Conservation (phyloP, 2,113 vertebrate species). For the Ibidorhyncha struthersii region DNA sequence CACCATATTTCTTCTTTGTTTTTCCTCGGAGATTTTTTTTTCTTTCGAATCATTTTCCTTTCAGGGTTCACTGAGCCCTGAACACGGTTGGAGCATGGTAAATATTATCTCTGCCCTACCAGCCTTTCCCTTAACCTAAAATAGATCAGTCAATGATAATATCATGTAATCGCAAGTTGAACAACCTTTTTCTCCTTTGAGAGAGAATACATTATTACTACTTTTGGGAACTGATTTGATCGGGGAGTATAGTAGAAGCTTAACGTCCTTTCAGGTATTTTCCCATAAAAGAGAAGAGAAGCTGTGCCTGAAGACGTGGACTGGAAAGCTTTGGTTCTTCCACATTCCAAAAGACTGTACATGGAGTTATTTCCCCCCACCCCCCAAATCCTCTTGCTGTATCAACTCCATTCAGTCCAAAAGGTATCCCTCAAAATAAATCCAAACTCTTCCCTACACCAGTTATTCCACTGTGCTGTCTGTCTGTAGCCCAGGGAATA, state of each 20-base stretch:
- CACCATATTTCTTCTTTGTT: not conserved
- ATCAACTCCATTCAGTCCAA: not conserved
- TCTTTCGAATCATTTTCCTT: not conserved
- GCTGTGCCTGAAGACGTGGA: not conserved
- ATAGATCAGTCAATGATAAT: not conserved
- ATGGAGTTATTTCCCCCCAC: not conserved
- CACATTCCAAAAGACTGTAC: not conserved
- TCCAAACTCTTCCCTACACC: not conserved
- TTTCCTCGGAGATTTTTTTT: not conserved
- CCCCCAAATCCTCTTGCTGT: not conserved
- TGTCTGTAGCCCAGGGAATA: not conserved
- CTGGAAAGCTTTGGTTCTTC: not conserved
- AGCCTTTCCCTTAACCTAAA: not conserved
- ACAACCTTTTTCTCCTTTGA: not conserved
- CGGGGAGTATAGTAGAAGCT: not conserved
- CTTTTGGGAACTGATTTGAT: not conserved
- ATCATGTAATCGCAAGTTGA: not conserved
- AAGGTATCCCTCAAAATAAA: not conserved
- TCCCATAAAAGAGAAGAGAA: not conserved
- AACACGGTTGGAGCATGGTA: not conserved
- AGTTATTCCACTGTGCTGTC: not conserved
- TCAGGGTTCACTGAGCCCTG: not conserved
- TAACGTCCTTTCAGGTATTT: not conserved
- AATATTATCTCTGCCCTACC: not conserved
- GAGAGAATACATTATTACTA: not conserved